Evolutionary conservation across 2,797 vertebrate species (phyloP).

Genomic region (Myotis planiceps): DNA sequence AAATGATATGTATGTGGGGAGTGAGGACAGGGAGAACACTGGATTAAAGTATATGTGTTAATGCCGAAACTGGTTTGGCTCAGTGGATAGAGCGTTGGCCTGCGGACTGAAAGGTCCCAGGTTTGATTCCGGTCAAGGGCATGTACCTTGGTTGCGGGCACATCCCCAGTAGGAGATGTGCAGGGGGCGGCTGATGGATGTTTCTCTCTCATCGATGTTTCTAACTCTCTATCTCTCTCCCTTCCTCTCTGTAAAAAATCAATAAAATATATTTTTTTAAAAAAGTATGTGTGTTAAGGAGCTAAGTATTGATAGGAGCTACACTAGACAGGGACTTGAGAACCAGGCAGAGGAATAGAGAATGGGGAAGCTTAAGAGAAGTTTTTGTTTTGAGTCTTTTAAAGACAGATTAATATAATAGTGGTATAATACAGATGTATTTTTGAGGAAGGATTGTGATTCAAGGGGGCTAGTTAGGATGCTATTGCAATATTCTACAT

Average conservation of each 20-base stretch:
- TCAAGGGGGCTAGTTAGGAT: background rate
- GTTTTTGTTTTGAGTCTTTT: constrained; percentile 37
- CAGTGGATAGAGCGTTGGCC: too few species aligned
- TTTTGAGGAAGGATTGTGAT: constrained; percentile 15
- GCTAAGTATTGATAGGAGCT: background rate
- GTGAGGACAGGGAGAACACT: background rate
- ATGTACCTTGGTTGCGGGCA: too few species aligned
- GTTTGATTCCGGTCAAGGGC: too few species aligned
- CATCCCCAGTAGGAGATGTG: too few species aligned
- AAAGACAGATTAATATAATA: constrained; percentile 25
- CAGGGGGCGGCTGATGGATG: too few species aligned
- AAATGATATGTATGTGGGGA: background rate
- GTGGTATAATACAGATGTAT: background rate
- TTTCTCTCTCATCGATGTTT: too few species aligned
- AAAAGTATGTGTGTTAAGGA: background rate
- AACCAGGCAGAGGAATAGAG: background rate
- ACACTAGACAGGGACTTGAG: background rate
- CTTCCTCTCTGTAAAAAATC: too few species aligned
- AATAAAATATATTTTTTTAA: too few species aligned
- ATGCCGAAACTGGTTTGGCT: background rate
- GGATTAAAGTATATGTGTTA: background rate
- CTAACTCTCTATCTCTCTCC: too few species aligned
- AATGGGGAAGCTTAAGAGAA: background rate
- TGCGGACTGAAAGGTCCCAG: too few species aligned
- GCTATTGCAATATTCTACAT: background rate